phyloP scores from a whole-genome alignment of 2,113 vertebrate species.

The Meles meles region DNA sequence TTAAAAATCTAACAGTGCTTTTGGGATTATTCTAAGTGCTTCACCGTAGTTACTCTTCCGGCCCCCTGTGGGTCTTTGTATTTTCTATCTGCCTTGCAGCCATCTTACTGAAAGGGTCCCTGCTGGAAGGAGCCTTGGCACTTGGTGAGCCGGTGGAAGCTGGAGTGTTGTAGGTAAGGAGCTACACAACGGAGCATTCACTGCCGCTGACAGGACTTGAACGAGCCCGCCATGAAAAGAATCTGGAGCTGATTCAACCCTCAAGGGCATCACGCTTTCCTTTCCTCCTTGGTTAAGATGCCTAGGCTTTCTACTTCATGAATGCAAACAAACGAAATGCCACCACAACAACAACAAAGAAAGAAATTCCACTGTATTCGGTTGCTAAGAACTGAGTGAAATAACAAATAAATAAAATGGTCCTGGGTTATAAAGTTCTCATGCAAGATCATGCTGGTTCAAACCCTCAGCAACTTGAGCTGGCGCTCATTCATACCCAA shows the following conservation, averaged over 20 bases:
- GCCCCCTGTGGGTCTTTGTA: not conserved
- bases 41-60: not conserved
- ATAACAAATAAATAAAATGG: not conserved
- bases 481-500: too few relatives aligned
- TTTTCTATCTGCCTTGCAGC: too few relatives aligned
- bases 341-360: not conserved
- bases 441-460: not conserved
- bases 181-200: rapidly evolving
- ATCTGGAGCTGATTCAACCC: not conserved
- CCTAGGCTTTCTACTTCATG: not conserved
- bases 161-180: not conserved
- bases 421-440: not conserved
- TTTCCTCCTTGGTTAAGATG: not conserved
- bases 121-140: not conserved
- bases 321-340: not conserved
- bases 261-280: not conserved
- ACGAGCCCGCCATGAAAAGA: rapidly evolving
- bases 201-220: rapidly evolving
- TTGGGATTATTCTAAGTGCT: not conserved
- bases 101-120: too few relatives aligned
- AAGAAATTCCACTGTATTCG: not conserved
- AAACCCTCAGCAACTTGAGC: rapidly evolving
- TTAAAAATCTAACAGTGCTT: not conserved
- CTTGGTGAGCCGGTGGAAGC: not conserved
- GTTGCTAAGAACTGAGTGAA: not conserved